Evolutionary conservation across 2,797 vertebrate species (phyloP).

Genomic region (Furcifer pardalis): DNA sequence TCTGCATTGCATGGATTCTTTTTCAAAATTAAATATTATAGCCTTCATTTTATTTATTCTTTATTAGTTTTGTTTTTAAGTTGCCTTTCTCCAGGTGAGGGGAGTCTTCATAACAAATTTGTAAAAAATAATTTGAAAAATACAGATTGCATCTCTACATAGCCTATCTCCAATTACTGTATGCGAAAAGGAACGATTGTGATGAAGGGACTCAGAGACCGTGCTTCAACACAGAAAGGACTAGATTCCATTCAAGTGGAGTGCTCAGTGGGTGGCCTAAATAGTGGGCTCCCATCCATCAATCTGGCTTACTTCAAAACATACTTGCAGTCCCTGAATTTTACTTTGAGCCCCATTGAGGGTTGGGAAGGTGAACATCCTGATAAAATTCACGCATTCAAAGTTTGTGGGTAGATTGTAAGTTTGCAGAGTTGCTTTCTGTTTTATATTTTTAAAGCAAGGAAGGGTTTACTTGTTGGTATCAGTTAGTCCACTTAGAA

Average conservation of each 20-base stretch:
- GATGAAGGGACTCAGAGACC: background rate
- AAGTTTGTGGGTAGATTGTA: background rate
- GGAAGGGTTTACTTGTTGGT: constrained; percentile 8
- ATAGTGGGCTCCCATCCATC: background rate
- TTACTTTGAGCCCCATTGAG: background rate
- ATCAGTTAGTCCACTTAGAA: constrained; percentile 21
- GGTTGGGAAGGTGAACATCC: background rate
- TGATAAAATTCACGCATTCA: background rate
- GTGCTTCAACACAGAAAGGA: background rate
- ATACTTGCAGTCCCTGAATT: background rate
- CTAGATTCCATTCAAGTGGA: background rate
- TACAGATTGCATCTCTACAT: background rate
- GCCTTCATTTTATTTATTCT: too few species aligned
- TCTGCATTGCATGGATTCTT: background rate
- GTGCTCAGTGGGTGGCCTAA: background rate
- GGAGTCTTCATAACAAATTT: too few species aligned
- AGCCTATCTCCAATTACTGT: background rate
- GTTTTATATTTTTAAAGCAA: background rate
- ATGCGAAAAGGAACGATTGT: background rate
- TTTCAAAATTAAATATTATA: background rate
- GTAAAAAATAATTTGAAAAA: background rate
- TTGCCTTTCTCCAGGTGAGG: too few species aligned
- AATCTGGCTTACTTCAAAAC: background rate
- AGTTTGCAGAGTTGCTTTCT: background rate
- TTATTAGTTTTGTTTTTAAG: too few species aligned